Conservation (phyloP, 2,888 invertebrate genomes). For the Galeopsomyia nigrocyanea region DNA sequence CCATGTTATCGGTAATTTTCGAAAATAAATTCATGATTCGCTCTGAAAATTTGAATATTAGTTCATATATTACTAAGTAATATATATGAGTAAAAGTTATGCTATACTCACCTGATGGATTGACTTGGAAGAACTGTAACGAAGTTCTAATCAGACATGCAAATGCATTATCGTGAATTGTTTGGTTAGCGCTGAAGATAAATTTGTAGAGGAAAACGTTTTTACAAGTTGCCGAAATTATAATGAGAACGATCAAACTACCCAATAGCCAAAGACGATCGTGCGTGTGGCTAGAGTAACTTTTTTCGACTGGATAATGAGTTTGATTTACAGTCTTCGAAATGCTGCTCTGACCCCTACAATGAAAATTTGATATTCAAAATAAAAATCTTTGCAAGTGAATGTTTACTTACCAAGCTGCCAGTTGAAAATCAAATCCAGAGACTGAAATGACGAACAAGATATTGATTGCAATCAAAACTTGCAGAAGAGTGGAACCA, state of each 20-base stretch:
- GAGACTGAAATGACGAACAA: conserved; percentile 75
- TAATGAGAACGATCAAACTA: conserved; percentile 70
- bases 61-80: neutral
- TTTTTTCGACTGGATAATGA: no score
- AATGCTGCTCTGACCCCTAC: no score
- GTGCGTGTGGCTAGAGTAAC: no score
- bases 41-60: conserved; percentile 68
- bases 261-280: no score
- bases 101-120: conserved; percentile 46
- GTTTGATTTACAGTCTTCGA: no score
- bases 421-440: conserved; percentile 83
- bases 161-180: conserved; percentile 84
- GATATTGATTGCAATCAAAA: no score
- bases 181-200: conserved; percentile 79
- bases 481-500: conserved; percentile 69
- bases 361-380: no score
- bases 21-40: conserved; percentile 87
- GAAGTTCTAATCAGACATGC: conserved; percentile 80
- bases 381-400: no score
- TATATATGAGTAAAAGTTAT: no score
- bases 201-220: conserved; percentile 76
- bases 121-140: conserved; percentile 82
- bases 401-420: conserved; percentile 81
- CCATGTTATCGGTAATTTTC: conserved; percentile 85
- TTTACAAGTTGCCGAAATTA: conserved; percentile 61